A percentile compares a stretch with the other conserved stretches of the same genome.
Conservation (phyloP, 2,113 vertebrate species). For the Notarius quadriscutis region DNA sequence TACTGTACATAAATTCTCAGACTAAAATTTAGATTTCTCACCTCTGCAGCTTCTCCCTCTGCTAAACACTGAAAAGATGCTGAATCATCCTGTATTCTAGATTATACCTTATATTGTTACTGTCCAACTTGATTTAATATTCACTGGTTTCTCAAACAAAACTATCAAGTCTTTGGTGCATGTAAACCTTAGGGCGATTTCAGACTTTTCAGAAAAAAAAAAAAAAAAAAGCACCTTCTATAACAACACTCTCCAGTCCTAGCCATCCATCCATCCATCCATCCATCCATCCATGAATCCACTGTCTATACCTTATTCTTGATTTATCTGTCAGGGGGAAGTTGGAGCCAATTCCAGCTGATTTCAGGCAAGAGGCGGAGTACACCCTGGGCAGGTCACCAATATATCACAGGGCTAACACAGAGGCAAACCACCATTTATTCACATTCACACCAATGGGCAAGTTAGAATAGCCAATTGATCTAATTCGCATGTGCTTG, state of each 20-base stretch:
- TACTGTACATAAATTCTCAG: background rate
- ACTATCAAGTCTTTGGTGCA: background rate
- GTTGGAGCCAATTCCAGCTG: too few relatives aligned
- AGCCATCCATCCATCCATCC: too few relatives aligned
- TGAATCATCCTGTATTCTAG: background rate
- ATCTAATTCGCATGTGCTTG: too few relatives aligned
- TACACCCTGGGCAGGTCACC: too few relatives aligned
- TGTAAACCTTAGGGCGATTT: background rate
- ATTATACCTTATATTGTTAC: background rate
- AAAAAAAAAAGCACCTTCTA: background rate
- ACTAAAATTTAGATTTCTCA: background rate
- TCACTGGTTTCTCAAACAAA: background rate
- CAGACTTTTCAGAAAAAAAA: background rate
- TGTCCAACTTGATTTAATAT: background rate
- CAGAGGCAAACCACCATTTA: too few relatives aligned
- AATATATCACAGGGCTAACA: too few relatives aligned
- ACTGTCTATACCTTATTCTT: too few relatives aligned
- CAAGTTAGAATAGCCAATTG: too few relatives aligned
- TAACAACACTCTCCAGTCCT: background rate
- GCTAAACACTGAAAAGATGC: background rate
- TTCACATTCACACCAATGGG: too few relatives aligned
- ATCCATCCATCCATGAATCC: too few relatives aligned
- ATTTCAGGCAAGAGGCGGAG: too few relatives aligned
- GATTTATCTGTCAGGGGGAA: too few relatives aligned
- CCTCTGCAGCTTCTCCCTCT: background rate